Base-by-base conservation (phyloP, 2,113 vertebrate species). In the Parus major region DNA sequence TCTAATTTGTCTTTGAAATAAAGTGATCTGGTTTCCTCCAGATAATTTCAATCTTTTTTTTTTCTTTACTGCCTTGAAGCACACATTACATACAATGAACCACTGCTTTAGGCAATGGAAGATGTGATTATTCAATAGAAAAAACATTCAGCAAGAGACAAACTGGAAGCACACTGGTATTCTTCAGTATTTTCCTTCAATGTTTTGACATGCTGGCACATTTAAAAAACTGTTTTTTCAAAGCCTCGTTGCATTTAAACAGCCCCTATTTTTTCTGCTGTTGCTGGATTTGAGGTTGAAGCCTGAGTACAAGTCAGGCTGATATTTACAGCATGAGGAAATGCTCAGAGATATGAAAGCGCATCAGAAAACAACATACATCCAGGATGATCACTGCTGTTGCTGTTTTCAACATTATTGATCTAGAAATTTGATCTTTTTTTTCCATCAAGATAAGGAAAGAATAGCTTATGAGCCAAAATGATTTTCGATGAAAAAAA, bases 1-100 rank as follows among this genome's bases (percentile, higher is more conserved):
- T 95, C 85, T 91, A 95, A 95, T 78, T 31, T 92, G 41, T 85
- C 91, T 95, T 86, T 39, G 39, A 93, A 97, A 70, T 96, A 96
- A 96, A 97, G 63, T 36, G 82, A 92, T 93, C 92, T 77, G 57
- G 81, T 79, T 94, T 97, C 80, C 93, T 96, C 88, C 52, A 90
- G 82, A 75, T 84, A 94, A 95, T 95, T 96, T 92, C 76, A 88
- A 53, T 82, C 52, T 86, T 73, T 84, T 76, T 90, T 93, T 93
- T 88, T 94, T 75, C 61, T 68, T 69, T 36, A 80, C 90, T 94
- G 47, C 76, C 79, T 88, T 65, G 49, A 92, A 82, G 94, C 81
- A 63, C 27, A 81, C 24, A 57, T 70, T 84, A 52, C 15, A 65
- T 47, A 90, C 69, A 91, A 64, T 50, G 61, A 90, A 39, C 76